Evolutionary conservation across 2,797 vertebrate species (phyloP), one percentile per base, ranked within the genome.

Genomic region (Emys orbicularis): DNA sequence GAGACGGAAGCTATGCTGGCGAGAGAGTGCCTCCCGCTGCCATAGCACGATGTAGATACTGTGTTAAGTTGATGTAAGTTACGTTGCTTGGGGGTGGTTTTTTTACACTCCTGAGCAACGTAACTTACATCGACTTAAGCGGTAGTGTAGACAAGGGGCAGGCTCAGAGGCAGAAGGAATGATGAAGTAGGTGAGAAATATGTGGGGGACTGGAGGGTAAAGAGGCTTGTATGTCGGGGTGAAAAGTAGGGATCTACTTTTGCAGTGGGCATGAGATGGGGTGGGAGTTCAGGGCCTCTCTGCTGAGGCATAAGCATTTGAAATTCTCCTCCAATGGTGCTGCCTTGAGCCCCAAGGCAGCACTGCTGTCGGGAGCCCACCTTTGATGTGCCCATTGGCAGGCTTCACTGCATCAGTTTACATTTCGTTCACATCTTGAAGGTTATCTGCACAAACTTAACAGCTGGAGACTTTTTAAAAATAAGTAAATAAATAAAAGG

Each of bases 401-500:
- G 91, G 94, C 86, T 61, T 21, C 88, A 91, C 80, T 74, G 74
- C 19, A 92, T 93, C 86, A 79, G 47, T 65, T 81, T 79, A n/a
- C 25, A 44, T 76, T 76, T 44, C 72, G 84, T 91, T 68, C 90
- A 89, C 50, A 85, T 5, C 56, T 79, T 89, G 83, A 87, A 90
- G 53, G 53, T 65, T 88, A 90, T 89, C 86, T 83, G 37, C 23
- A 89, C 59, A 92, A 81, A 19, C 54, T 93, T 68, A 94, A 92
- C 27, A 86, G 65, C 65, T 90, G 16, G 94, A 92, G 90, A 87
- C 83, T 81, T 72, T 23, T 41, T 95, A 47, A 76, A 47, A 77
- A 49, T 49, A 47, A 68, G n/a, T 82, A 93, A 90, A 29, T 83
- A 93, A 94, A 94, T 56, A 93, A 96, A 90, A 44, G 21, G 19